phyloP scores from a whole-genome alignment of 2,888 invertebrate genomes.

The Palloptera scutellata region DNA sequence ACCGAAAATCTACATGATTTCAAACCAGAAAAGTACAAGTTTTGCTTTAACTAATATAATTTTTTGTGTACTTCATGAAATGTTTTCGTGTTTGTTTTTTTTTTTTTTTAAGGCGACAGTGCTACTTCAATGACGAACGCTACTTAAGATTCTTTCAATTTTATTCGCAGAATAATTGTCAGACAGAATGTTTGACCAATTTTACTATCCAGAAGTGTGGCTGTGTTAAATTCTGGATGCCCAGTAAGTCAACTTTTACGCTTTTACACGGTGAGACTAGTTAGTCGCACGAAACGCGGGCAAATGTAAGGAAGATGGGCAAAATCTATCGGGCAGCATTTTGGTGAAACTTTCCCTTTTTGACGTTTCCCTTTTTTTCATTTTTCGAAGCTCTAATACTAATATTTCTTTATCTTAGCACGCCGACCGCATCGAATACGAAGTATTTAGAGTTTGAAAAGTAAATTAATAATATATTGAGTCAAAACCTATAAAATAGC shows the following conservation, averaged over 20 bases:
- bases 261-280: no score
- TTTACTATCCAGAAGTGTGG: slow-evolving; percentile 71
- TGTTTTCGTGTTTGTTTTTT: not conserved
- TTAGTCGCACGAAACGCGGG: no score
- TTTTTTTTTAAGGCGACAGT: slow-evolving; percentile 66
- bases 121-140: slow-evolving; percentile 74
- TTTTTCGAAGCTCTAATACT: no score
- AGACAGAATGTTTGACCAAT: slow-evolving; percentile 76
- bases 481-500: no score
- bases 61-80: not conserved
- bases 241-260: slow-evolving; percentile 63
- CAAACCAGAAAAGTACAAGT: slow-evolving; percentile 63
- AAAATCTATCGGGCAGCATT: no score
- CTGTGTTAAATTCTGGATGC: slow-evolving; percentile 78
- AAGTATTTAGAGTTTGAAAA: no score
- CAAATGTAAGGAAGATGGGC: no score
- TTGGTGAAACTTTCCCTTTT: no score
- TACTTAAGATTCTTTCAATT: slow-evolving; percentile 71
- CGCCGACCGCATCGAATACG: no score
- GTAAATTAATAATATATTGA: no score
- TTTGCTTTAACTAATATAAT: not conserved
- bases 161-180: slow-evolving; percentile 78
- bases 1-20: slow-evolving; percentile 71
- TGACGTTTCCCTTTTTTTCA: no score
- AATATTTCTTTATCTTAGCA: no score